Conservation (phyloP, 1,140 invertebrate genomes). For the Ceratosolen fusciceps region DNA sequence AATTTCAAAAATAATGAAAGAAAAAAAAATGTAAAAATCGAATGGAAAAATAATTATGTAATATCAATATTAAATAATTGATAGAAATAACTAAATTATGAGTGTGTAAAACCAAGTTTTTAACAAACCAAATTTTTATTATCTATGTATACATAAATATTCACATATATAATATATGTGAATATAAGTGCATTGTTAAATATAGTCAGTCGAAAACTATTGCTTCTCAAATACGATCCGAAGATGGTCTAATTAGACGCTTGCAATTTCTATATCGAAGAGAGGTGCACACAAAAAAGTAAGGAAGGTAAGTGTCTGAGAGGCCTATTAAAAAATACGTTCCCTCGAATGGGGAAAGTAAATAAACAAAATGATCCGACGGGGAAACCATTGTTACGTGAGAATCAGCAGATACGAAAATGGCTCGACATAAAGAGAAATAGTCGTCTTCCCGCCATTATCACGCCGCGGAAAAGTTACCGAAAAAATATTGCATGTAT, state of each 20-base stretch:
- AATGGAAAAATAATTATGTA: too few relatives aligned
- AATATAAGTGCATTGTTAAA: too few relatives aligned
- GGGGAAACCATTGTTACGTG: neutral
- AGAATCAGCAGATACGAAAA: neutral
- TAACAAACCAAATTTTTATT: too few relatives aligned
- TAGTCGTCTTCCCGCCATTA: neutral
- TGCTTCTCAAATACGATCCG: neutral
- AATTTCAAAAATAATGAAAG: too few relatives aligned
- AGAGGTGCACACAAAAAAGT: neutral
- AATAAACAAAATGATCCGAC: constrained; percentile 27
- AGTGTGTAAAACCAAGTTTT: too few relatives aligned
- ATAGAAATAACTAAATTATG: too few relatives aligned
- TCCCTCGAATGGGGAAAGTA: neutral
- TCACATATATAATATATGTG: too few relatives aligned
- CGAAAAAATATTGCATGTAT: constrained; percentile 23
- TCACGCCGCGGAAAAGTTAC: neutral
- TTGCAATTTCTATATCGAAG: neutral
- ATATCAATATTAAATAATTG: too few relatives aligned
- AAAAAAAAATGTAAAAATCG: too few relatives aligned
- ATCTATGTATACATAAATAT: too few relatives aligned
- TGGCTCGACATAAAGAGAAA: constrained; percentile 1
- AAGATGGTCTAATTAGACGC: neutral
- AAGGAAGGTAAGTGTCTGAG: neutral
- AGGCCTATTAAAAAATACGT: constrained; percentile 7
- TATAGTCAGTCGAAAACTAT: neutral